Evolutionary conservation across 2,888 invertebrate genomes (phyloP), one percentile per base, ranked within the genome.

Genomic region (Biston stratarius): DNA sequence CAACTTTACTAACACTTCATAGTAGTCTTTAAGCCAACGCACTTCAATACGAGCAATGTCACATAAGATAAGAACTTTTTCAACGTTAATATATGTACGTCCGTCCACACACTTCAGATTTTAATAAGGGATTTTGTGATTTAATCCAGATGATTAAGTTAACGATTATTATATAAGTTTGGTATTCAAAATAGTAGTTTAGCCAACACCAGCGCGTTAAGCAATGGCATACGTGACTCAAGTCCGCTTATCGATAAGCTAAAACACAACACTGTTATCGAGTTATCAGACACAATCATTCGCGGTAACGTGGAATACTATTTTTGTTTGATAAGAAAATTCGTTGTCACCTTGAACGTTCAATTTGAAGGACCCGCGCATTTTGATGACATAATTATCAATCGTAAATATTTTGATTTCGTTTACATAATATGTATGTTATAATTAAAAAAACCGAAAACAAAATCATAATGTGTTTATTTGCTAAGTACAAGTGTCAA

Each of bases 161-260:
- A 51, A 48, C 70, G 63, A 47, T 61, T 48, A 64, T 72, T 74
- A 79, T 67, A 68, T 76, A 77, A 77, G 55, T 61, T 60, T n/a
- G 67, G 61, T 77, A 72, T 77, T 81, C 74, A 77, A 65, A 62
- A 69, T 72, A 73, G 68, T 64, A 73, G 69, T 61, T 72, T 71
- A 73, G 74, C 72, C 61, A 71, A 77, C 85, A 87, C 87, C 83
- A 83, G 85, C 79, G 71, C 70, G 74, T 82, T 81, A 78, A 75
- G 84, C 82, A 87, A 86, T 86, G 90, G 87, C 77, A 84, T 92
- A 93, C 92, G 92, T 93, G 93, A 92, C 91, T 91, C 86, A 88
- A 90, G 77, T 74, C 66, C 74, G 80, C 80, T 86, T 88, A 87
- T 87, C 89, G 88, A 84, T 87, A 89, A 86, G 81, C 83, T 79